Evolutionary conservation across 2,113 vertebrate genomes (phyloP).

Genomic region (Eclectus roratus): DNA sequence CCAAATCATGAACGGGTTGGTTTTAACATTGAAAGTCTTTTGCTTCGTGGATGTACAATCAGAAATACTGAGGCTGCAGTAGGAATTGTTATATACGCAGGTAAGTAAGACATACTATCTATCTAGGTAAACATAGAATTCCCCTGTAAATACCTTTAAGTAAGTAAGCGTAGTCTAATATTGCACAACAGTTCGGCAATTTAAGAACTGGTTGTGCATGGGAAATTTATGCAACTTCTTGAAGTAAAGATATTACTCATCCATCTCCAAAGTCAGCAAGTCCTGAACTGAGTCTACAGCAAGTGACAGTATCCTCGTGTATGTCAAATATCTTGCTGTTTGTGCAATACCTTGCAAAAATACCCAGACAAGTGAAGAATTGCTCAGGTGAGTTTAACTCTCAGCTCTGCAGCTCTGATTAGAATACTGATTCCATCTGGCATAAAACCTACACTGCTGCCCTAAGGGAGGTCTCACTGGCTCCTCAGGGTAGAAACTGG

Average conservation of each 20-base stretch:
- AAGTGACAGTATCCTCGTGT: background rate
- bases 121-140: background rate
- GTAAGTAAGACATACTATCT: conserved; percentile 61
- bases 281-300: background rate
- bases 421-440: background rate
- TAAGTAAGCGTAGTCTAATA: background rate
- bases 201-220: background rate
- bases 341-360: background rate
- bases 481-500: background rate
- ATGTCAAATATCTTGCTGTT: background rate
- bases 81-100: conserved; percentile 81
- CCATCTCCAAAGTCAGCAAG: background rate
- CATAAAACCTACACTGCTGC: background rate
- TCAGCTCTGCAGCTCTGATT: background rate
- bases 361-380: background rate
- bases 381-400: background rate
- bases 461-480: background rate
- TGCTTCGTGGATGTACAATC: conserved; percentile 82
- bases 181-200: background rate
- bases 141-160: background rate
- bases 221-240: background rate
- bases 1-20: conserved; percentile 77
- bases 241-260: background rate
- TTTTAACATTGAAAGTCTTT: conserved; percentile 77
- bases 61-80: conserved; percentile 73